A percentile compares a stretch with the other conserved stretches of the same genome.
These are phyloP conservation scores for Luffia ferchaultella DNA, from an alignment of 2,888 invertebrate genomes.

Conservation along the genomic window DNA sequence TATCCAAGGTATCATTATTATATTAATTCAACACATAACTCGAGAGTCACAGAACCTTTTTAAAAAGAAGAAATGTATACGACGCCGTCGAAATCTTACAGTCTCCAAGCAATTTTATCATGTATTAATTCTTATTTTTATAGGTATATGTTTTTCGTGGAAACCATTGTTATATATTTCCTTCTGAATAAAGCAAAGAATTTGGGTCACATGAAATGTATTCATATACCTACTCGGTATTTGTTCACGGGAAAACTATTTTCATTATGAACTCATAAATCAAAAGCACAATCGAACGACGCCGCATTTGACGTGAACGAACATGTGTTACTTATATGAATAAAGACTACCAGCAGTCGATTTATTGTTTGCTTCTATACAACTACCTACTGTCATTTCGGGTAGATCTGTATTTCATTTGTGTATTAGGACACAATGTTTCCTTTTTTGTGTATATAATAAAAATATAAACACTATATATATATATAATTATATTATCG, in stretches of 20 bases:
- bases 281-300: conserved; percentile 47
- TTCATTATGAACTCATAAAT: conserved; percentile 59
- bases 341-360: conserved; percentile 18
- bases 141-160: not conserved
- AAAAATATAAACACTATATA: too few species aligned
- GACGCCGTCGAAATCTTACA: too few species aligned
- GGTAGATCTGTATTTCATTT: not conserved
- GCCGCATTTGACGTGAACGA: conserved; percentile 31
- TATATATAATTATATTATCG: too few species aligned
- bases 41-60: too few species aligned
- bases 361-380: not conserved
- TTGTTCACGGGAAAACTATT: conserved; percentile 38
- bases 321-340: conserved; percentile 44
- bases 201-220: not conserved
- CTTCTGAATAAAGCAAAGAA: too few species aligned
- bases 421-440: too few species aligned
- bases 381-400: not conserved
- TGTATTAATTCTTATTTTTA: too few species aligned
- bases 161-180: not conserved
- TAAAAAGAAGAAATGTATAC: too few species aligned
- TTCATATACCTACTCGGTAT: not conserved
- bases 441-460: too few species aligned
- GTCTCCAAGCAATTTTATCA: too few species aligned
- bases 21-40: too few species aligned
- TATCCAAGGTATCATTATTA: too few species aligned